phyloP scores from a whole-genome alignment of 1,140 invertebrate genomes.

The Eumaeus atala region DNA sequence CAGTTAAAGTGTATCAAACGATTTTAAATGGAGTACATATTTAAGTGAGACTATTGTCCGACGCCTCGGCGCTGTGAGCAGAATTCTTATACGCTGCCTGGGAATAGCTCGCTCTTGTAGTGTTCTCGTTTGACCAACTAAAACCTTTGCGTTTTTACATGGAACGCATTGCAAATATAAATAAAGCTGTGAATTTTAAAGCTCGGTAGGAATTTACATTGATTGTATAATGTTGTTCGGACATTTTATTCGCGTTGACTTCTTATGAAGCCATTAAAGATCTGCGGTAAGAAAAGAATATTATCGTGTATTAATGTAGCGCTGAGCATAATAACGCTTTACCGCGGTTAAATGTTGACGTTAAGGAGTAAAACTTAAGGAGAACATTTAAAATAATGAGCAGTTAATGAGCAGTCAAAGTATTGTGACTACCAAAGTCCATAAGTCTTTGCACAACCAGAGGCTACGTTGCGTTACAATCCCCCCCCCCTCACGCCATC shows the following conservation, averaged over 20 bases:
- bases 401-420: too few species aligned
- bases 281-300: too few species aligned
- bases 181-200: constrained; percentile 62
- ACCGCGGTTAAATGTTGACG: too few species aligned
- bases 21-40: constrained; percentile 34
- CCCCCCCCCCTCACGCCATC: too few species aligned
- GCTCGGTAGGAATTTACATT: constrained; percentile 45
- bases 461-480: too few species aligned
- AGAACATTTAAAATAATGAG: too few species aligned
- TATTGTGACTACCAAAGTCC: too few species aligned
- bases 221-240: constrained; percentile 20
- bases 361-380: too few species aligned
- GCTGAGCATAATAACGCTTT: too few species aligned
- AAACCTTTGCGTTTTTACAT: constrained; percentile 63
- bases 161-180: constrained; percentile 62
- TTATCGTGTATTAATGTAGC: too few species aligned
- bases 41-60: constrained; percentile 33
- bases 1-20: constrained; percentile 23
- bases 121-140: constrained; percentile 60
- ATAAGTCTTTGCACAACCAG: too few species aligned
- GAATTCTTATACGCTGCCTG: constrained; percentile 66
- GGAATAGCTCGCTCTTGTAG: constrained; percentile 59
- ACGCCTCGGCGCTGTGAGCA: constrained; percentile 55
- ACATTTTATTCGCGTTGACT: neutral
- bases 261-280: neutral